Evolutionary conservation across 2,888 invertebrate species (phyloP), one percentile per base, ranked within the genome.

Genomic region (Nomada ruficornis): DNA sequence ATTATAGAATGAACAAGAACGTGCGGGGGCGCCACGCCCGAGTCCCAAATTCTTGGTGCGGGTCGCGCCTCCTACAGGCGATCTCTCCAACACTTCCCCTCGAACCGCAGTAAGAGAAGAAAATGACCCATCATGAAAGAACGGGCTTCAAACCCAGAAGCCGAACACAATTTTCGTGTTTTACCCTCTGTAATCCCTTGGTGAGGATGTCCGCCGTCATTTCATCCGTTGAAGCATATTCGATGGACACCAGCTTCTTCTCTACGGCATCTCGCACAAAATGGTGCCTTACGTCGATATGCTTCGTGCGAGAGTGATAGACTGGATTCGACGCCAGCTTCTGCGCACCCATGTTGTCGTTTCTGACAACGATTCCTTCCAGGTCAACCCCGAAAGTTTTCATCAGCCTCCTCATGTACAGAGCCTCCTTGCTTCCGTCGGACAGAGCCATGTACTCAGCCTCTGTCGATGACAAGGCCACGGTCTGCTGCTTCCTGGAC

Each of bases 31-130:
- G 5, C 29, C 4, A 4, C 29, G 0, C 29, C 29, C 29, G 29
- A 29, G 29, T 29, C 29, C 29, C 29, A 29, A 29, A 29, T 29
- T 29, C 29, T 29, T 29, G 29, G 29, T 29, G 29, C 29, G 29
- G 29, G 29, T 29, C 29, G 29, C 29, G 29, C 29, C 29, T 5
- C 29, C 29, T 29, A 29, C 5, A 5, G 29, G 29, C 29, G 29
- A 29, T 29, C 29, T 29, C 29, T 29, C 50, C 80, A 77, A 82
- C 64, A 82, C 82, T 77, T 72, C 71, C 75, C 75, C 83, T 83
- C 80, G 71, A 80, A 42, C 67, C 57, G 67, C 50, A 18, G 13
- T 50, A 29, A 29, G 29, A 29, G 29, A 29, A 29, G 29, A 29
- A 29, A 29, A 29, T 60, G 59, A 67, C 62, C 47, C 10, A 55